Conservation (phyloP, 2,113 vertebrate genomes). For the Rhodinocichla rosea region DNA sequence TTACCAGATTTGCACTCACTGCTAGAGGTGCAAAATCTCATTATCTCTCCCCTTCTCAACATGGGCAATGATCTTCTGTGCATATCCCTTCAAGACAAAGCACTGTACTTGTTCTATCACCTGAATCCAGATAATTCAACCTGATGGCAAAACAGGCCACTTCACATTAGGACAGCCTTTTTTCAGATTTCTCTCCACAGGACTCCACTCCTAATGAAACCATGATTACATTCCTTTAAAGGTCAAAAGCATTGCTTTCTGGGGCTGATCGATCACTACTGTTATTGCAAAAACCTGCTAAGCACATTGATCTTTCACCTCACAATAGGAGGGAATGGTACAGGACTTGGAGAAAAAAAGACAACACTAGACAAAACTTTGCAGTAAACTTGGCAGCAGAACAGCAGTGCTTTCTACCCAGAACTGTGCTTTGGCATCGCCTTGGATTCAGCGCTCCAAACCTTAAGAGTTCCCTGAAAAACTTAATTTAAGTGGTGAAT, state of each 20-base stretch:
- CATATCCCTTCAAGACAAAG: neutral
- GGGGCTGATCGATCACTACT: neutral
- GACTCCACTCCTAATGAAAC: neutral
- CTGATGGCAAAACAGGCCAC: neutral
- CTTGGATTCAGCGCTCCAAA: neutral
- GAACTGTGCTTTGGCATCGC: neutral
- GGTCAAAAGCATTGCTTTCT: conserved; percentile 1
- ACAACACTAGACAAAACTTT: neutral
- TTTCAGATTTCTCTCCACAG: neutral
- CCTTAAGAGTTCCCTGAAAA: conserved; percentile 6
- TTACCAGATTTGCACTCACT: neutral
- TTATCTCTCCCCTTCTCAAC: neutral
- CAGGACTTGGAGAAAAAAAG: neutral
- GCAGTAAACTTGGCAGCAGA: conserved; percentile 12
- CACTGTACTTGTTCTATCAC: neutral
- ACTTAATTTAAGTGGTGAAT: neutral
- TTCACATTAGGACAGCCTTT: neutral
- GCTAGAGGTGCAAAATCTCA: neutral
- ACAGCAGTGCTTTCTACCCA: neutral
- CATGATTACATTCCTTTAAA: neutral
- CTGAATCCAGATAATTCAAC: neutral
- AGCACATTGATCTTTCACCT: neutral
- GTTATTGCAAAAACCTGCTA: neutral
- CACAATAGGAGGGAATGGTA: neutral
- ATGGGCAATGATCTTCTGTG: neutral